Evolutionary conservation across 2,888 invertebrate genomes (phyloP), one percentile per base, ranked within the genome.

Genomic region (Alloscopus bannaensis): DNA sequence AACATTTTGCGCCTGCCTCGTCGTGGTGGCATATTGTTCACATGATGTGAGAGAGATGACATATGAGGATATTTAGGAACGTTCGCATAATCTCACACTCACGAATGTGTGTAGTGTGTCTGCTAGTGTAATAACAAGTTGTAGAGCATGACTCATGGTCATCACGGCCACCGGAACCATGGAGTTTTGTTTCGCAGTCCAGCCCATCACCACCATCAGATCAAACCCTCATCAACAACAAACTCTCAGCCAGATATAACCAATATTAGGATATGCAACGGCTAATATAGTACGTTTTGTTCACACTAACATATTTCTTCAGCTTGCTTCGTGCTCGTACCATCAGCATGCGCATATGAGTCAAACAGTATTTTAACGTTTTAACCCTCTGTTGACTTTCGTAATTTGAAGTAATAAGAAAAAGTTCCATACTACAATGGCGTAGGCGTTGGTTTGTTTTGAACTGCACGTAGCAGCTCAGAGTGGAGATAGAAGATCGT

Each of bases 161-260:
- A 75, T 75, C 75, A 75, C 36, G 59, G 75, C 52, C 75, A 77
- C 77, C 77, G 77, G 77, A 77, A 77, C 77, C 77, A 77, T 77
- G 77, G 77, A 76, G 60, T 31, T 77, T 77, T 57, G 77, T 64
- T 77, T 64, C 55, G 55, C 62, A 68, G 76, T 76, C 76, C 76
- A 76, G 76, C 76, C 76, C 76, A 75, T 57, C 55, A 47, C 28
- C 47, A 47, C 28, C 47, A 28, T 65, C 65, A 28, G 6, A 45
- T 3, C 52, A 50, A 52, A 52, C 28, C 52, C 66, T 36, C 24
- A 52, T 47, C 45, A 36, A 36, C 36, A 13, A 13, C 36, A n/a
- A n/a, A n/a, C n/a, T n/a, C n/a, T n/a, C n/a, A n/a, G n/a, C n/a
- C n/a, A n/a, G n/a, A n/a, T n/a, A n/a, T n/a, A n/a, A n/a, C n/a